Evolutionary conservation across 2,888 invertebrate species (phyloP).

Genomic region (Clistopyga incitator): DNA sequence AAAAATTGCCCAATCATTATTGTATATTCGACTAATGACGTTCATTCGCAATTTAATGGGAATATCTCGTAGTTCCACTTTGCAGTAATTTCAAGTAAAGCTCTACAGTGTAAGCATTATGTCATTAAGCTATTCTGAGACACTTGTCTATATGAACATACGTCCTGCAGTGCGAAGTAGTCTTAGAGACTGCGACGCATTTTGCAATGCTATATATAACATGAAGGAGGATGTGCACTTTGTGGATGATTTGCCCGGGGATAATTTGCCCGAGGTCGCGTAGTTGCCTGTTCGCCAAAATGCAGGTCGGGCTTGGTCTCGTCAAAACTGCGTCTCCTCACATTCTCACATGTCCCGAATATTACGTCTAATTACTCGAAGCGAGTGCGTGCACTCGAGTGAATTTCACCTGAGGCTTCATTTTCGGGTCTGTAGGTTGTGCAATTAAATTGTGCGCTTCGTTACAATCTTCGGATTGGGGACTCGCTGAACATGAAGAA

Average conservation of each 20-base stretch:
- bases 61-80: neutral
- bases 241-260: slow-evolving; percentile 11
- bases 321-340: slow-evolving; percentile 8
- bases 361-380: neutral
- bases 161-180: neutral
- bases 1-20: neutral
- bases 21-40: neutral
- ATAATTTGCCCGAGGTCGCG: slow-evolving; percentile 16
- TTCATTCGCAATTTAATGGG: neutral
- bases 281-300: neutral
- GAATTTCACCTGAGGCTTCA: neutral
- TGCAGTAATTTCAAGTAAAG: neutral
- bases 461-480: neutral
- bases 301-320: neutral
- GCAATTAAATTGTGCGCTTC: neutral
- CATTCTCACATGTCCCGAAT: neutral
- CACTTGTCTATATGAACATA: neutral
- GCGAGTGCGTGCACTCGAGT: neutral
- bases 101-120: neutral
- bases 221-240: neutral
- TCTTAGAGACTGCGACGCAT: neutral
- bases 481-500: neutral
- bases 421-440: neutral
- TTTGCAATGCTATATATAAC: slow-evolving; percentile 13
- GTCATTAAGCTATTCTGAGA: slow-evolving; percentile 23